Conservation (phyloP, 1,140 invertebrate genomes). For the Stegodyphus dumicola region DNA sequence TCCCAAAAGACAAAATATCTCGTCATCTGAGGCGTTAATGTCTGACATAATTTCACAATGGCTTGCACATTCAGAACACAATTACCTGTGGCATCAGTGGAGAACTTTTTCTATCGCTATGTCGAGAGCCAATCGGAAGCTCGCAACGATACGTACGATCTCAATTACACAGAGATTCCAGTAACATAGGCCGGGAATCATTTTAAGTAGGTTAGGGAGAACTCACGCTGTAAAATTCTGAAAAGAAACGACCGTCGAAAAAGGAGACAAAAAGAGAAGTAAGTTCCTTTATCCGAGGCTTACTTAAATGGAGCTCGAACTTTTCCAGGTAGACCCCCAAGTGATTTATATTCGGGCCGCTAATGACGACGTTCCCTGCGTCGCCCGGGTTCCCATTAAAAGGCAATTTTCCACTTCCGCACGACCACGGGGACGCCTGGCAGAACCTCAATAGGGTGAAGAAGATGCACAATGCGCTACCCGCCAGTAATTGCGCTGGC, state of each 20-base stretch:
- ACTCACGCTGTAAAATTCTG: background rate
- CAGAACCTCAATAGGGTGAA: constrained; percentile 45
- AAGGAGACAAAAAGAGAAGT: constrained; percentile 48
- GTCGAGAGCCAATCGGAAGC: constrained; percentile 46
- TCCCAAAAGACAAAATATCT: background rate
- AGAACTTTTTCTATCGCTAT: constrained; percentile 9
- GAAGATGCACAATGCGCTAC: constrained; percentile 41
- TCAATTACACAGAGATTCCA: constrained; percentile 50
- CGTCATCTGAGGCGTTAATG: constrained; percentile 42
- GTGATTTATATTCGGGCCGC: constrained; percentile 60
- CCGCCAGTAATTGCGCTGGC: constrained; percentile 46
- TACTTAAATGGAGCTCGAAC: constrained; percentile 52
- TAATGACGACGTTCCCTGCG: constrained; percentile 51
- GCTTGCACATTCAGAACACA: constrained; percentile 39
- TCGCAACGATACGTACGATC: constrained; percentile 15
- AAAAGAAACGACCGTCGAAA: constrained; percentile 34
- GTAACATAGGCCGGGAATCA: constrained; percentile 53
- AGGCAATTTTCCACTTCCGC: constrained; percentile 60
- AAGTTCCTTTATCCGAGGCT: constrained; percentile 35
- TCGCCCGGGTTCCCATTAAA: constrained; percentile 52
- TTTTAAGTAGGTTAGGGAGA: constrained; percentile 54
- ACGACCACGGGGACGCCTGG: constrained; percentile 42
- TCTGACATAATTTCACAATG: constrained; percentile 35
- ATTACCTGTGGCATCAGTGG: constrained; percentile 54
- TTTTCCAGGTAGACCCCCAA: constrained; percentile 50